Conservation (phyloP, 1,140 invertebrate genomes). For the Luehdorfia chinensis region DNA sequence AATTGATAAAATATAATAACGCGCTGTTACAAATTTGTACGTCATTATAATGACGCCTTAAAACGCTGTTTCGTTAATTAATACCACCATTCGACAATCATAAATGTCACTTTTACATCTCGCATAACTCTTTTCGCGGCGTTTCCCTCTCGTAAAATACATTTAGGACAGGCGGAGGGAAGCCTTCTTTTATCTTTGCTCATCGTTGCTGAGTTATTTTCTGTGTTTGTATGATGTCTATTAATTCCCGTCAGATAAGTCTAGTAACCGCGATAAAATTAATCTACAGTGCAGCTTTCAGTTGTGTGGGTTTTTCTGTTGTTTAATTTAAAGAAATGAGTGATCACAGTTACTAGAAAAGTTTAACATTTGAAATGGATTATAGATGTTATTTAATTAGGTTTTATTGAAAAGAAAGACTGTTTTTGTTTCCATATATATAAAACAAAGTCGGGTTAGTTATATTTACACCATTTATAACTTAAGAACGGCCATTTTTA, state of each 20-base stretch:
- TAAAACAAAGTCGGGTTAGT: too few relatives aligned
- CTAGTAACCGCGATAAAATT: slow-evolving; percentile 10
- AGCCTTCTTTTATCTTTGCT: slow-evolving; percentile 41
- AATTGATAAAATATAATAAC: slow-evolving; percentile 42
- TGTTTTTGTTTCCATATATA: too few relatives aligned
- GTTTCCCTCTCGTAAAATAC: slow-evolving; percentile 41
- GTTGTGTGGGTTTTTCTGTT: background rate
- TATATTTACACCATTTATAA: too few relatives aligned
- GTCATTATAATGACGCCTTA: slow-evolving; percentile 42
- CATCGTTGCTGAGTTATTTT: slow-evolving; percentile 39
- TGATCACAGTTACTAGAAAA: background rate
- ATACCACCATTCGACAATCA: slow-evolving; percentile 42
- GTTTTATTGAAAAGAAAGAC: too few relatives aligned
- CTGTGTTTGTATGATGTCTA: slow-evolving; percentile 30
- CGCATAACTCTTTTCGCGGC: slow-evolving; percentile 51
- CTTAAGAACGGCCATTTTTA: too few relatives aligned
- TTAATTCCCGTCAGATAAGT: slow-evolving; percentile 29
- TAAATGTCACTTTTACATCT: slow-evolving; percentile 59
- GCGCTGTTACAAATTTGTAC: slow-evolving; percentile 48
- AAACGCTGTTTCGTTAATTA: slow-evolving; percentile 60
- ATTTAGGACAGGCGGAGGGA: slow-evolving; percentile 39
- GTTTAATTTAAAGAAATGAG: background rate
- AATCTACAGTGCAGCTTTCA: background rate
- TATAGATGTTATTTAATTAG: too few relatives aligned
- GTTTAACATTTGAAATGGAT: too few relatives aligned